Evolutionary conservation across 2,797 vertebrate species (phyloP).

Genomic region (Agapornis canus): DNA sequence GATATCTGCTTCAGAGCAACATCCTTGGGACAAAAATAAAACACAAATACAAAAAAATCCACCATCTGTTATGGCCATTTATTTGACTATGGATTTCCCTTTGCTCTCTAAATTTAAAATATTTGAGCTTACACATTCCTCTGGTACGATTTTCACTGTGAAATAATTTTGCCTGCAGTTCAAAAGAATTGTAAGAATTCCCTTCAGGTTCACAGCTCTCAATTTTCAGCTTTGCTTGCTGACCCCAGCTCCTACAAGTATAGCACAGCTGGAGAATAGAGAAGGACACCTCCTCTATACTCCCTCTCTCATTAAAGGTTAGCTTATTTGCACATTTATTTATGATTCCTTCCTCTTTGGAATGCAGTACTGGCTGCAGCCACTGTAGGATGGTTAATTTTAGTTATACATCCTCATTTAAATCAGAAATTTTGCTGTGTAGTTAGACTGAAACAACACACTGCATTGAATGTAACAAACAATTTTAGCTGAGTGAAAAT

Average conservation of each 20-base stretch:
- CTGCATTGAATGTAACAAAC: not conserved
- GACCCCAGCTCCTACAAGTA: not conserved
- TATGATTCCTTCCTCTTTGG: not conserved
- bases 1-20: not conserved
- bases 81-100: not conserved
- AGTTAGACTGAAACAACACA: not conserved
- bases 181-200: constrained; percentile 32
- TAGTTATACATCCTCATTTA: not conserved
- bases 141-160: not conserved
- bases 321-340: not conserved
- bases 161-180: constrained; percentile 20
- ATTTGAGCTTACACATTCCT: not conserved
- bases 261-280: not conserved
- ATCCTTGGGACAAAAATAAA: constrained; percentile 1
- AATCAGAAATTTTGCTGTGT: not conserved
- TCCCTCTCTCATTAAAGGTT: not conserved
- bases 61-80: not conserved
- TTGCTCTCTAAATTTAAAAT: not conserved
- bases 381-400: not conserved
- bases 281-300: not conserved
- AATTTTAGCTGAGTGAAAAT: not conserved
- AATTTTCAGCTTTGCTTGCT: not conserved
- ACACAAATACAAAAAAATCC: not conserved
- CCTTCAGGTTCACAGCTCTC: not conserved
- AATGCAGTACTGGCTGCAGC: not conserved